Evolutionary conservation across 2,797 vertebrate genomes (phyloP).

Genomic region (Pyrrhura leucotis): DNA sequence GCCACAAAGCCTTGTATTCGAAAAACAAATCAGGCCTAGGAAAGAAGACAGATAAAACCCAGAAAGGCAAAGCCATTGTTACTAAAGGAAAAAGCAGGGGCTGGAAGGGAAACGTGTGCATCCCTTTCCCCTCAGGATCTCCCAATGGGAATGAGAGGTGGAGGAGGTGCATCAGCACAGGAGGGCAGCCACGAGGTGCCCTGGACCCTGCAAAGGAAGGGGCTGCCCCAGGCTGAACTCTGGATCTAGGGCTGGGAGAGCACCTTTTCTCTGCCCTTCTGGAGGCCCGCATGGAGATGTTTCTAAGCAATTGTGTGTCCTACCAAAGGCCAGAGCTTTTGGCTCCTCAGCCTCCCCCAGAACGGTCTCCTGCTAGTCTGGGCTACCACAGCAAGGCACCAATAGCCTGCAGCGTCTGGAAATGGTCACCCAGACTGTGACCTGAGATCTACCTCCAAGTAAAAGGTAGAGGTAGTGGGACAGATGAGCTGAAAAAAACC

Average conservation of each 20-base stretch:
- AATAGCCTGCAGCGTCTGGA: not conserved
- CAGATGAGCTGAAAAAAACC: not conserved
- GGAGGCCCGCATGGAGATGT: accelerated
- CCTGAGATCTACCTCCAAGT: not conserved
- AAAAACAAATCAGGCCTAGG: not conserved
- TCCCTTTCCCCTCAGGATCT: accelerated
- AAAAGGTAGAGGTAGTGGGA: not conserved
- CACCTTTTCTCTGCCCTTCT: not conserved
- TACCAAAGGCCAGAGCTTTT: not conserved
- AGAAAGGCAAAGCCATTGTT: not conserved
- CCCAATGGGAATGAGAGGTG: accelerated
- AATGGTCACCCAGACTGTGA: not conserved
- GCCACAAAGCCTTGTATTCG: not conserved
- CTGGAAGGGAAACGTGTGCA: not conserved
- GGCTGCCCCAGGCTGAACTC: accelerated
- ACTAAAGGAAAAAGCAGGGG: not conserved
- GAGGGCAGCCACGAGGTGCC: not conserved
- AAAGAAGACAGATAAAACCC: not conserved
- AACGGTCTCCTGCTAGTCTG: accelerated
- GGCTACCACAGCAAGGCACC: not conserved
- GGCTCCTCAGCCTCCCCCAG: not conserved
- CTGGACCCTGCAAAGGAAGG: not conserved
- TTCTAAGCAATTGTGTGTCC: not conserved
- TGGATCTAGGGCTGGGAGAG: not conserved
- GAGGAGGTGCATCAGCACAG: accelerated